These are phyloP conservation scores for Sitobion miscanthi DNA, from an alignment of 1,140 invertebrate genomes.

Conservation along the genomic window DNA sequence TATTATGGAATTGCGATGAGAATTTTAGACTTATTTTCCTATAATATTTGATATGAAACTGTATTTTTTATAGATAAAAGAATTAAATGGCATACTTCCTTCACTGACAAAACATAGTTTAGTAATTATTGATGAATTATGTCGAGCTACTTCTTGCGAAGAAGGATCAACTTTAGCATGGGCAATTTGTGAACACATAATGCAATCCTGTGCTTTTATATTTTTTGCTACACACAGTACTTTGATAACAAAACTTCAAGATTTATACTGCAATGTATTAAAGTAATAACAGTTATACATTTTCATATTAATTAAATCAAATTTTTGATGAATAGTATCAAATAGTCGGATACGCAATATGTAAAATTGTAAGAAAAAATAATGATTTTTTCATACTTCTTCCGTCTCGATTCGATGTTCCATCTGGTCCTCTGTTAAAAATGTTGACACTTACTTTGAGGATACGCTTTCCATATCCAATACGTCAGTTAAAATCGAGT, in stretches of 20 bases:
- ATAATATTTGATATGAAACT: conserved; percentile 1
- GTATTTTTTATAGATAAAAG: conserved; percentile 73
- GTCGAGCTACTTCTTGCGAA: conserved; percentile 77
- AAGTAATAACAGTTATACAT: conserved; percentile 70
- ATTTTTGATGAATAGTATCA: background rate
- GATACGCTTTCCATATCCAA: background rate
- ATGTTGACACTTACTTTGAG: background rate
- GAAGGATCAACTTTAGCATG: conserved; percentile 84
- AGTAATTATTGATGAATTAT: conserved; percentile 87
- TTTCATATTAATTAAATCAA: background rate
- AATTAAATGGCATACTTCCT: conserved; percentile 79
- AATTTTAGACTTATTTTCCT: background rate
- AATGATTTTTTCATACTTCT: background rate
- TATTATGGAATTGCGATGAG: background rate
- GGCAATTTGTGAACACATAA: conserved; percentile 79
- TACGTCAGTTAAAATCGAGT: background rate
- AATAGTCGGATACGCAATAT: background rate
- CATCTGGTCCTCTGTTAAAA: background rate
- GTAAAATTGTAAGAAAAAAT: background rate
- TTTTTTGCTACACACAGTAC: conserved; percentile 86
- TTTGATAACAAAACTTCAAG: conserved; percentile 74
- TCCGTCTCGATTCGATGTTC: background rate
- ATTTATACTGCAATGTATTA: conserved; percentile 77
- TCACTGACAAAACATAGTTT: conserved; percentile 75
- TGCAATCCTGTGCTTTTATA: conserved; percentile 74